phyloP scores from a whole-genome alignment of 2,888 invertebrate species.

The Rotaria sp. region DNA sequence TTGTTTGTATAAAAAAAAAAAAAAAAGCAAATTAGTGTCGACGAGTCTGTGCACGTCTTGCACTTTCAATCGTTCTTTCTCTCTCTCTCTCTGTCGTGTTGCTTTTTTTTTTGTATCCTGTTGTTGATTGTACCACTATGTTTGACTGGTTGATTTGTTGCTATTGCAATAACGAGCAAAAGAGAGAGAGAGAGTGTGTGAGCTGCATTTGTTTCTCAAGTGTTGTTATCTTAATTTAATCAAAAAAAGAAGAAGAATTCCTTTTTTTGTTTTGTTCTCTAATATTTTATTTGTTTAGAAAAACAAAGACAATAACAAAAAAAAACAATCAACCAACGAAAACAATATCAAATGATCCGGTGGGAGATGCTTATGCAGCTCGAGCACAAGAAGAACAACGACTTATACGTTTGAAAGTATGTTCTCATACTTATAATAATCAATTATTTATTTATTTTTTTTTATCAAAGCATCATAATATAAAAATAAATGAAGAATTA shows the following conservation, averaged over 20 bases:
- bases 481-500: conserved; percentile 10
- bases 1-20: too few relatives aligned
- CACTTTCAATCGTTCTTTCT: background rate
- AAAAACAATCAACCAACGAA: background rate
- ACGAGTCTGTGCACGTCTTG: background rate
- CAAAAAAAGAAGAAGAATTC: background rate
- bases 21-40: background rate
- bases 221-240: background rate
- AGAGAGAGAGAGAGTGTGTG: background rate
- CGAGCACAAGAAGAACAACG: conserved; percentile 19
- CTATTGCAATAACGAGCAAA: background rate
- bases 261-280: background rate
- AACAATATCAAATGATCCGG: background rate
- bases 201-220: background rate
- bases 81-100: background rate
- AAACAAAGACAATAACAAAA: background rate
- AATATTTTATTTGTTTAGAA: background rate
- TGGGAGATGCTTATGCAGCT: background rate
- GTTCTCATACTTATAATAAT: background rate
- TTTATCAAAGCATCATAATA: conserved; percentile 2
- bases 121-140: background rate
- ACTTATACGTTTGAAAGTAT: background rate
- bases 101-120: too few relatives aligned
- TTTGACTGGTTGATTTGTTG: background rate
- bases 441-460: background rate